A percentile compares a stretch with the other conserved stretches of the same genome.
phyloP scores from a whole-genome alignment of 2,113 vertebrate genomes.

The Gavialis gangeticus region DNA sequence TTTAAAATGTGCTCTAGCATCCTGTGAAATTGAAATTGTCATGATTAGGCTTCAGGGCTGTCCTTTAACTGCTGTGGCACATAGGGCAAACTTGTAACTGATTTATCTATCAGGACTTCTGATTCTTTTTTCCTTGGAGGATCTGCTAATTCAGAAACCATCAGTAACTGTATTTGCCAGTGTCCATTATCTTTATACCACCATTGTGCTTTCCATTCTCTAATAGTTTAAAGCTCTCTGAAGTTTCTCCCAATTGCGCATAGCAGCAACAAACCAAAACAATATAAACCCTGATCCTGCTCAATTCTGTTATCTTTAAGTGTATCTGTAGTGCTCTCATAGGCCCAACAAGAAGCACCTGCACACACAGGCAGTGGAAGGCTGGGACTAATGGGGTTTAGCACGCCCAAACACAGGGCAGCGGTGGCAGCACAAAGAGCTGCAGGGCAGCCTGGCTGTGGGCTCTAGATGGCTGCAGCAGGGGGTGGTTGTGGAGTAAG shows the following conservation, averaged over 20 bases:
- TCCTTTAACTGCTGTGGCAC: rapidly evolving
- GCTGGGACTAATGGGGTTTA: no score
- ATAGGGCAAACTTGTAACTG: neutral
- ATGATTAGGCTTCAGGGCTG: neutral
- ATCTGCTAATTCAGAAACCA: neutral
- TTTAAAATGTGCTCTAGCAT: neutral
- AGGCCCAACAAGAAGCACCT: neutral
- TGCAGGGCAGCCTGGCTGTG: no score
- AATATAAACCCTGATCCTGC: neutral
- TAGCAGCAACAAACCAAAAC: neutral
- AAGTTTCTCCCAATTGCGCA: rapidly evolving
- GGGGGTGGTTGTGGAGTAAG: no score
- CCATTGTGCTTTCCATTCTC: neutral
- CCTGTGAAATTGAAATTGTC: rapidly evolving
- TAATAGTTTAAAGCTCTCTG: neutral
- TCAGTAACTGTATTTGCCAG: neutral
- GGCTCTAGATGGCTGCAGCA: no score
- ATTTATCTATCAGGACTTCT: neutral
- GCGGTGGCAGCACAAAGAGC: no score
- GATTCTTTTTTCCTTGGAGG: neutral
- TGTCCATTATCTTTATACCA: neutral
- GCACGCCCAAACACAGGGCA: no score
- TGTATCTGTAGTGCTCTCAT: neutral
- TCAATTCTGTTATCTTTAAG: neutral
- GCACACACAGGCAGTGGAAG: rapidly evolving